phyloP scores from a whole-genome alignment of 1,140 invertebrate genomes.

The Agraylea sexmaculata region DNA sequence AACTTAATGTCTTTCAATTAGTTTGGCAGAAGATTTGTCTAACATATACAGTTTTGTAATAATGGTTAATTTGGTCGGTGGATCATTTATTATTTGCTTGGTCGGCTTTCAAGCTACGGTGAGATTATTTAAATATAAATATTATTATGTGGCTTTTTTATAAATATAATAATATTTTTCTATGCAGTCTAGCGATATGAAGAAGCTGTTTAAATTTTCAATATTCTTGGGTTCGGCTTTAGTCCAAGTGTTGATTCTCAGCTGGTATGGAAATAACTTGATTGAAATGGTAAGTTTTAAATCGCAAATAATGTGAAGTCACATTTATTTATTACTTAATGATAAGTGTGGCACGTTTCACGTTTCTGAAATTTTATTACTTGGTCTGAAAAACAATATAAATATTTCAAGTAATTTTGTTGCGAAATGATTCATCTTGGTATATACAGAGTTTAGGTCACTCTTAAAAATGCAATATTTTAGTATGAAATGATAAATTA shows the following conservation, averaged over 20 bases:
- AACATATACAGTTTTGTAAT: not conserved
- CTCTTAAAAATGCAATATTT: too few relatives aligned
- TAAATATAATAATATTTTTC: not conserved
- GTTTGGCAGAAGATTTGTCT: not conserved
- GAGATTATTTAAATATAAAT: too few relatives aligned
- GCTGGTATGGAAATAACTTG: constrained; percentile 5
- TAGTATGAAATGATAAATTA: too few relatives aligned
- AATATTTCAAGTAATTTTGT: too few relatives aligned
- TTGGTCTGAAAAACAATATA: too few relatives aligned
- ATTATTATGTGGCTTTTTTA: too few relatives aligned
- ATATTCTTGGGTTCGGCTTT: not conserved
- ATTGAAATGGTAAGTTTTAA: constrained; percentile 1
- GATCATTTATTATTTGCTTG: constrained; percentile 4
- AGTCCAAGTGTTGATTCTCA: constrained; percentile 3
- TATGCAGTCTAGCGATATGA: not conserved
- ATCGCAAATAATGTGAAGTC: too few relatives aligned
- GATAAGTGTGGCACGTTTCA: too few relatives aligned
- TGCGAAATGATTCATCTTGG: too few relatives aligned
- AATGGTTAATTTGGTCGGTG: constrained; percentile 2
- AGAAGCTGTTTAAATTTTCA: constrained; percentile 1
- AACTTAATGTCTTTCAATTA: not conserved
- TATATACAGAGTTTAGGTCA: too few relatives aligned
- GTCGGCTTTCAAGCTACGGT: constrained; percentile 5
- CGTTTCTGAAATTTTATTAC: too few relatives aligned
- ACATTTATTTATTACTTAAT: too few relatives aligned